Evolutionary conservation across 2,113 vertebrate species (phyloP), one percentile per base, ranked within the genome.

Genomic region (Smithornis capensis): DNA sequence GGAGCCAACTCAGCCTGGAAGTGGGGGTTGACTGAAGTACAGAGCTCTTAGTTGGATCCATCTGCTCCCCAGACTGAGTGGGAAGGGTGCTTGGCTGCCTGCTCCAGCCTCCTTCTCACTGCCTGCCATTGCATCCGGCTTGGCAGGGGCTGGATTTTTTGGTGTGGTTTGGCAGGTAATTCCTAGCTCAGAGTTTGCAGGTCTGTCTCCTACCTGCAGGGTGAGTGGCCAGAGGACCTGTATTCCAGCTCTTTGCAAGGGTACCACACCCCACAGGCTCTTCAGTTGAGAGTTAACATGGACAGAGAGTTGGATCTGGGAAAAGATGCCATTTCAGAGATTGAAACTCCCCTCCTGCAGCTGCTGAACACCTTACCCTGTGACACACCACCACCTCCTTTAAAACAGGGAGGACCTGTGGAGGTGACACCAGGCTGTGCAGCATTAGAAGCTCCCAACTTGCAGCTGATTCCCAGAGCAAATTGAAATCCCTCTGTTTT

Each of bases 41-140:
- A 31, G 70, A 88, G 35, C 70, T 85, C 69, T 60, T 2, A 2
- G 57, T 31, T 68, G 29, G 35, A 63, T 95, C 86, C 91, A 90
- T 95, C 93, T 94, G 89, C 63, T 94, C 68, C 40, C 86, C 80
- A 94, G 93, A 83, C 76, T 31, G 59, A 83, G 94, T 80, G 67
- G 83, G 94, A 92, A 47, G 29, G 0, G 71, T 52, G 71, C 83
- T 73, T 83, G 71, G 63, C 76, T 95, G 91, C 93, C 82, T 83
- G 62, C 70, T 78, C 55, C 91, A 85, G 78, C 57, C 65, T 90
- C 79, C 87, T 90, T 65, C 82, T 68, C 16, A 0, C 57, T 40
- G 79, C 79, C 44, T 93, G 70, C 70, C 40, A 1, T 38, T 6
- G 2, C 45, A 78, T 87, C 85, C 82, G 85, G 84, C 59, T 37